A percentile compares a stretch with the other conserved stretches of the same genome.
These are phyloP conservation scores for Hydractinia symbiolongicarpus DNA, from an alignment of 30 jellyfish, hydroid and myxozoan genomes.

Conservation along the genomic window DNA sequence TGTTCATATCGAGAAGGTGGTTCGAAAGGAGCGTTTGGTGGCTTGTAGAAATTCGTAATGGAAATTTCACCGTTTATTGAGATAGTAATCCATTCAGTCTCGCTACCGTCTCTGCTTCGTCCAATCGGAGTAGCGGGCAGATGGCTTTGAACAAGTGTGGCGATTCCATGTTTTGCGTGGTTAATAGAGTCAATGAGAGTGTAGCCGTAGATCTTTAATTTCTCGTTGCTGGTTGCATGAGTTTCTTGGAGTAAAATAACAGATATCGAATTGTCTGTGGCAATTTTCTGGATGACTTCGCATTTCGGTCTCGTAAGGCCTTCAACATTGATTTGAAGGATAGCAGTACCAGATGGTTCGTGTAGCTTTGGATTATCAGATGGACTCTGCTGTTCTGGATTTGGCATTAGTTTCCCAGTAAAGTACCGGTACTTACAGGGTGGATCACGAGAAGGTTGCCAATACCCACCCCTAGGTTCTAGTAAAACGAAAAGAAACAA, in stretches of 20 bases:
- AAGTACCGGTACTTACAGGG: constrained; percentile 8
- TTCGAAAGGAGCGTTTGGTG: constrained; percentile 16
- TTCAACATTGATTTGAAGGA: constrained; percentile 10
- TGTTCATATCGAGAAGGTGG: constrained; percentile 7
- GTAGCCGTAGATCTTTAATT: neutral
- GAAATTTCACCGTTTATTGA: neutral
- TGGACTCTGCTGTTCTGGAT: neutral
- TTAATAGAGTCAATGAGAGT: neutral
- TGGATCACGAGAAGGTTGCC: constrained; percentile 27
- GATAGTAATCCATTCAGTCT: constrained; percentile 8
- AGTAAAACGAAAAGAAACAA: too few species aligned
- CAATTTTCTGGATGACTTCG: neutral
- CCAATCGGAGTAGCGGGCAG: neutral
- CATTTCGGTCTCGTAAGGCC: constrained; percentile 24
- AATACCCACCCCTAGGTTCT: neutral
- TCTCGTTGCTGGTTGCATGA: neutral
- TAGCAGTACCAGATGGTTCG: neutral
- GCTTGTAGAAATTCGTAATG: neutral
- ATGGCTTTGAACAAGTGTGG: neutral
- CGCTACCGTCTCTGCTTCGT: constrained; percentile 1
- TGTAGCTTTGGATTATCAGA: neutral
- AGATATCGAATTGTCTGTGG: constrained; percentile 4
- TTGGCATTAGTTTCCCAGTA: neutral
- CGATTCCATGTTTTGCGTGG: neutral
- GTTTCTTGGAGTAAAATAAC: constrained; percentile 2